Evolutionary conservation across 2,797 vertebrate species (phyloP).

Genomic region (Pipistrellus pygmaeus): DNA sequence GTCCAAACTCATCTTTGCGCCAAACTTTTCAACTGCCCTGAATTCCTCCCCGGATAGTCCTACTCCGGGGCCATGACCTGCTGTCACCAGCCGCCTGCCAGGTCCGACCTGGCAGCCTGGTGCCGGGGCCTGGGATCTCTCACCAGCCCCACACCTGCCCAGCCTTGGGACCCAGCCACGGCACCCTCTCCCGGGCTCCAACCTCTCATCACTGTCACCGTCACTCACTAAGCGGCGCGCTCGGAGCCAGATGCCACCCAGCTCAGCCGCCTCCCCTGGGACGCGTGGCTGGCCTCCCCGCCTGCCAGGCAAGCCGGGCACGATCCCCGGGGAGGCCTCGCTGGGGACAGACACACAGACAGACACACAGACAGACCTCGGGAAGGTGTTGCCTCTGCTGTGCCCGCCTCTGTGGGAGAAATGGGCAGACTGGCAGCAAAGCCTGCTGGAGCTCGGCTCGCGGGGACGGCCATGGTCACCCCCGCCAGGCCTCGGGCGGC

Average conservation of each 20-base stretch:
- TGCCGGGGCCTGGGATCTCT: background rate
- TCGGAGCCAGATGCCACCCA: background rate
- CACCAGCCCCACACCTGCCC: background rate
- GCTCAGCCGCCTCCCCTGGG: background rate
- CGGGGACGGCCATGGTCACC: background rate
- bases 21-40: background rate
- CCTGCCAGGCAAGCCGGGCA: background rate
- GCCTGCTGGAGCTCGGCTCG: background rate
- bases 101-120: background rate
- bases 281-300: background rate
- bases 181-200: background rate
- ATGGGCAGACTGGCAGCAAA: background rate
- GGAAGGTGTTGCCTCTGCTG: background rate
- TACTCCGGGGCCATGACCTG: background rate
- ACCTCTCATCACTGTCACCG: background rate
- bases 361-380: constrained; percentile 16
- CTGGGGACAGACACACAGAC: background rate
- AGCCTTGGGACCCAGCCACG: constrained; percentile 36
- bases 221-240: background rate
- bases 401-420: background rate
- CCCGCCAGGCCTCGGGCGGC: fast-evolving
- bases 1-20: background rate
- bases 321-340: background rate
- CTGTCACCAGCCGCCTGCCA: background rate
- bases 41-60: background rate